phyloP scores from a whole-genome alignment of 1,140 invertebrate species.

The Diorhabda elongata region DNA sequence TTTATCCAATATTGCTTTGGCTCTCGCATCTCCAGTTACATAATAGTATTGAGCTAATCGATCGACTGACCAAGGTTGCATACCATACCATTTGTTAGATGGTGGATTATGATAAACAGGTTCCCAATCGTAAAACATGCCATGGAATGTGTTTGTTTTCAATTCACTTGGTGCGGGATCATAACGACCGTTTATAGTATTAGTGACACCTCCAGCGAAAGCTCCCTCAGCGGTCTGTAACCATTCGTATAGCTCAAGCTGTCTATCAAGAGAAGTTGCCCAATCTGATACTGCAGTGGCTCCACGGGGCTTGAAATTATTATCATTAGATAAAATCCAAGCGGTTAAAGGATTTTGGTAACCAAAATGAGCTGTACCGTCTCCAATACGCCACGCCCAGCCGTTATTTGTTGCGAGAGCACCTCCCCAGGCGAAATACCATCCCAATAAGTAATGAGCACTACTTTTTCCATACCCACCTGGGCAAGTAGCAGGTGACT shows the following conservation, averaged over 20 bases:
- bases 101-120: slow-evolving; percentile 20
- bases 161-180: slow-evolving; percentile 18
- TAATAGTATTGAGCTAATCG: slow-evolving; percentile 28
- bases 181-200: slow-evolving; percentile 22
- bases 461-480: slow-evolving; percentile 15
- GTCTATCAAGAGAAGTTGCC: slow-evolving; percentile 15
- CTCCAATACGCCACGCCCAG: slow-evolving; percentile 17
- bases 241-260: slow-evolving; percentile 24
- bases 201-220: slow-evolving; percentile 25
- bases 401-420: slow-evolving; percentile 18
- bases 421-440: slow-evolving; percentile 24
- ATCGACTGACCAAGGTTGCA: slow-evolving; percentile 25
- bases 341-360: slow-evolving; percentile 25
- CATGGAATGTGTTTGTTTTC: slow-evolving; percentile 4
- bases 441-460: slow-evolving; percentile 24
- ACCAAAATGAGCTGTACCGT: slow-evolving; percentile 14
- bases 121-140: slow-evolving; percentile 22
- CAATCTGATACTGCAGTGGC: slow-evolving; percentile 20
- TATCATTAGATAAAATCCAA: slow-evolving; percentile 16
- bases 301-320: slow-evolving; percentile 17
- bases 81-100: slow-evolving; percentile 20
- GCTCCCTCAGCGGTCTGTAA: slow-evolving; percentile 20
- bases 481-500: slow-evolving; percentile 16
- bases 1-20: slow-evolving; percentile 12
- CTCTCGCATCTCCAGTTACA: neutral